Conservation (phyloP, 2,888 invertebrate genomes). For the Cantharis flavilabris region DNA sequence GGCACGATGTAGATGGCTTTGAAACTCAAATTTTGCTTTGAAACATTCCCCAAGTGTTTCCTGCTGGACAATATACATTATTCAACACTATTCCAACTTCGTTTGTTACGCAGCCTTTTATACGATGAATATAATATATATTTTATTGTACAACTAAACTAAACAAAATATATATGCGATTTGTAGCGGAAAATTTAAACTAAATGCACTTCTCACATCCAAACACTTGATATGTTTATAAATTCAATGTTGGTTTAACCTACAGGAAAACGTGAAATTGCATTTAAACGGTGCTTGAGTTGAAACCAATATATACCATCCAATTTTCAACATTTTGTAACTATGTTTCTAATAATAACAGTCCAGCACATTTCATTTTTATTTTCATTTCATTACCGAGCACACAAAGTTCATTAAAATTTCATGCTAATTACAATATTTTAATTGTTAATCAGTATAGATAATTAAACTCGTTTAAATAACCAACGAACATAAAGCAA, state of each 20-base stretch:
- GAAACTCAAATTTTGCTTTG: constrained; percentile 34
- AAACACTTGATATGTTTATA: neutral
- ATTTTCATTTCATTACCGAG: neutral
- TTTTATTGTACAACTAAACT: constrained; percentile 29
- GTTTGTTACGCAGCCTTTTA: constrained; percentile 20
- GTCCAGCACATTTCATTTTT: neutral
- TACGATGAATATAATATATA: constrained; percentile 7
- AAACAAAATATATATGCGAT: constrained; percentile 6
- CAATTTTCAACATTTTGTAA: neutral
- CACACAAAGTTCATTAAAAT: neutral
- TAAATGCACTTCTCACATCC: neutral
- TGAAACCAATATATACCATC: neutral
- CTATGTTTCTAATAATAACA: neutral
- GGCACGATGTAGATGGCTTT: constrained; percentile 27
- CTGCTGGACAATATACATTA: constrained; percentile 41
- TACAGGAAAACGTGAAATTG: neutral
- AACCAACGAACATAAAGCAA: too few species aligned
- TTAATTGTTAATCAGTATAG: too few species aligned
- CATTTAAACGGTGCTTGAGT: neutral
- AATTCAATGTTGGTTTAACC: neutral
- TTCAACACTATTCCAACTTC: constrained; percentile 35
- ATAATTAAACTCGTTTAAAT: too few species aligned
- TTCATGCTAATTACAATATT: neutral
- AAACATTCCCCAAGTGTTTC: constrained; percentile 34
- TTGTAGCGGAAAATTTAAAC: neutral